Evolutionary conservation across 2,888 invertebrate genomes (phyloP), one percentile per base, ranked within the genome.

Genomic region (Coenonympha arcania): DNA sequence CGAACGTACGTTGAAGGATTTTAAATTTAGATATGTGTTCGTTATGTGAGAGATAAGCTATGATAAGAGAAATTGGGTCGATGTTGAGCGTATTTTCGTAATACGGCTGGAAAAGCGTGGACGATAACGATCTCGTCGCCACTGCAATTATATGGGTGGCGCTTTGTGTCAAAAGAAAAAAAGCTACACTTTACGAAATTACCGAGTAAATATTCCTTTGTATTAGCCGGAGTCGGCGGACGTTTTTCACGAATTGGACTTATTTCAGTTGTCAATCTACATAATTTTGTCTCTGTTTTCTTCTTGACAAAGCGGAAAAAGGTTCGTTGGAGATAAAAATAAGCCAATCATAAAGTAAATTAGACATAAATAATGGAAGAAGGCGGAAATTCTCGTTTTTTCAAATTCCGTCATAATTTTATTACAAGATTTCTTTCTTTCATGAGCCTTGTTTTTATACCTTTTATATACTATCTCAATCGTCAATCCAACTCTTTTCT

Each of bases 41-140:
- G 44, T 43, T 43, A 51, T 41, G 19, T 33, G 31, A 8, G 33
- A 43, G 15, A 52, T 39, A 43, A 34, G 58, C 44, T 48, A 54
- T 60, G 64, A 67, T 68, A 65, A 64, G 61, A 24, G 52, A 56
- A 65, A 71, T 59, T 70, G 61, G 71, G 75, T 68, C 68, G 64
- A 56, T 59, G 60, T 63, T 68, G 59, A 52, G 60, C 64, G 65
- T 71, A 71, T 74, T 73, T 72, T 63, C 56, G 68, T 76, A 74
- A 77, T 79, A 73, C 69, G 66, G 66, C 63, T 70, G 62, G 62
- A 60, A 74, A 72, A 70, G 73, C 71, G 72, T 69, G 60, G 62
- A 58, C 65, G 79, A 81, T 81, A 79, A 75, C 61, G 60, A 82
- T 82, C 80, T 68, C 59, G 64, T 69, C 70, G 66, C 68, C 62